Evolutionary conservation across 92 coral and sea anemone species (phyloP).

Genomic region (Palythoa grandiflora): DNA sequence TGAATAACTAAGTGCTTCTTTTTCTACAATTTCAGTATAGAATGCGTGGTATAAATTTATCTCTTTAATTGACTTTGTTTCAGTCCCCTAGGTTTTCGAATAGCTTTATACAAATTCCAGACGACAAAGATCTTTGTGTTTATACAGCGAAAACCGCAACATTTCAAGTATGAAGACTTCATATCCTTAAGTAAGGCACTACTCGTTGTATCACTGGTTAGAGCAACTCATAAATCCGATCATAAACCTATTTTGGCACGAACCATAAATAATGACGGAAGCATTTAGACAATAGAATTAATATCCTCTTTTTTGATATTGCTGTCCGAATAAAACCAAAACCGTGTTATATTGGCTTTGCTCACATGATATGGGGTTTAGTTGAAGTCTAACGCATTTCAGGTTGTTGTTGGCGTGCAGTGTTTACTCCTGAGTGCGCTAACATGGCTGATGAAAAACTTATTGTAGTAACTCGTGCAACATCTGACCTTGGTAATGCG

Average conservation of each 20-base stretch:
- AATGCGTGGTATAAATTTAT: no score
- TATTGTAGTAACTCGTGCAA: slow-evolving; percentile 38
- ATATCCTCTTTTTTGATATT: neutral
- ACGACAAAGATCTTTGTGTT: slow-evolving; percentile 5
- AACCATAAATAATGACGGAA: neutral
- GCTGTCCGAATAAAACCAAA: neutral
- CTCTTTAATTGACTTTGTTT: no score
- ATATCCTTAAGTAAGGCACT: neutral
- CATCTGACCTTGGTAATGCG: slow-evolving; percentile 49
- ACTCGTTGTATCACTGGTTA: neutral
- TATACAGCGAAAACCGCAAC: neutral
- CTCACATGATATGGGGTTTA: neutral
- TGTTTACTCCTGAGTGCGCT: neutral
- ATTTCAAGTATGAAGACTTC: neutral
- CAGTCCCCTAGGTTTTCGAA: no score
- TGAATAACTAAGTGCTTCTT: no score
- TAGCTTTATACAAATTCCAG: neutral
- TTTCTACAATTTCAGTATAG: no score
- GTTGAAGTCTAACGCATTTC: neutral
- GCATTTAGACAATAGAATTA: neutral
- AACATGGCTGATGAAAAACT: slow-evolving; percentile 35
- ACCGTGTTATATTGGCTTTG: neutral
- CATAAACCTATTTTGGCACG: neutral
- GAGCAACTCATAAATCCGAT: neutral
- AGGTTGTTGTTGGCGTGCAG: neutral